Conservation (phyloP, 2,797 vertebrate genomes). For the Anguilla marmorata region DNA sequence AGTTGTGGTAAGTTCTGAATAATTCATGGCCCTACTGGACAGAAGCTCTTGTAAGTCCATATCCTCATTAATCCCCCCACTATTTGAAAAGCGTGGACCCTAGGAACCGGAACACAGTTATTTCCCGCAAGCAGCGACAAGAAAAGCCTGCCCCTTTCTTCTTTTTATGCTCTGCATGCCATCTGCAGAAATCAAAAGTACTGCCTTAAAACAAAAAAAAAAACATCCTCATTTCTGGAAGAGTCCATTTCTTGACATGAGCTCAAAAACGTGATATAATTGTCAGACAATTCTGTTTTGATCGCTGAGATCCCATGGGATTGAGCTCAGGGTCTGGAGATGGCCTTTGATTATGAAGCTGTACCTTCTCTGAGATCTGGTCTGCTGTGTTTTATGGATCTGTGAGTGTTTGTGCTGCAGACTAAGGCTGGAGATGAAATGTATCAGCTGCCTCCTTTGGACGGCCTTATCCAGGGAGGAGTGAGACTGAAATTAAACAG, state of each 20-base stretch:
- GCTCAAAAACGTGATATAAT: background rate
- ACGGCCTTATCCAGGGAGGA: background rate
- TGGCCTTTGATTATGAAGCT: background rate
- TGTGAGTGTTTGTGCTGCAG: background rate
- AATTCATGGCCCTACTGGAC: slow-evolving; percentile 23
- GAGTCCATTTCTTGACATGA: background rate
- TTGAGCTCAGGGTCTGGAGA: background rate
- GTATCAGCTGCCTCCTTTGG: background rate
- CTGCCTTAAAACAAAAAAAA: background rate
- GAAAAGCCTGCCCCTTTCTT: background rate
- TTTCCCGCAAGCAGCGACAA: background rate
- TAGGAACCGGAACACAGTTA: background rate
- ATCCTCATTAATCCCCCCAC: background rate
- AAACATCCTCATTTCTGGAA: background rate
- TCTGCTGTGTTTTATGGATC: background rate
- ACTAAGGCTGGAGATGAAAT: background rate
- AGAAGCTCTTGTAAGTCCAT: background rate
- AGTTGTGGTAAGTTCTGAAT: slow-evolving; percentile 5
- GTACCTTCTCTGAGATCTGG: background rate
- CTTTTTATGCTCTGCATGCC: background rate
- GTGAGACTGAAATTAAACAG: background rate
- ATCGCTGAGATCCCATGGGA: background rate
- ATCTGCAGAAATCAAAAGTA: background rate
- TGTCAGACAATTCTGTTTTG: background rate
- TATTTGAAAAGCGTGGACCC: background rate